Base-by-base conservation (phyloP, 2,888 invertebrate species). In the Prostheceraeus crozeri region DNA sequence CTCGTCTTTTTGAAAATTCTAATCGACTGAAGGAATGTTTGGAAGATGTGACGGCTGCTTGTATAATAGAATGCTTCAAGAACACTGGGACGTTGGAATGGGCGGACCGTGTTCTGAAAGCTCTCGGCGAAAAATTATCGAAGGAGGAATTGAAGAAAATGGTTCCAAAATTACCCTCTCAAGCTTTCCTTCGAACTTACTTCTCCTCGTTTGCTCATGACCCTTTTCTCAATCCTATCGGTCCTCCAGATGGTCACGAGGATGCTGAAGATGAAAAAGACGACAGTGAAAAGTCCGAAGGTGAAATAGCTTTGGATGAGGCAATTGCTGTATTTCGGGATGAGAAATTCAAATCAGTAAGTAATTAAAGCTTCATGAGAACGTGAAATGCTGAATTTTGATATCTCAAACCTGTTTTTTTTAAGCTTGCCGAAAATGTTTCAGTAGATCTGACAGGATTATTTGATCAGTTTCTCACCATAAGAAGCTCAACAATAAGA, bases 11-110 rank as follows among this genome's bases (percentile, higher is more conserved):
- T 67, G 91, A 93, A 76, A 82, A 84, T 60, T 82, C 83, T 56
- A 85, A 85, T 61, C 84, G 90, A 67, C 81, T 88, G 68, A 82
- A 84, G 61, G 81, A 84, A 65, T 85, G 88, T 61, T 77, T 94
- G 55, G 89, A 91, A 75, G 93, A 94, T 80, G 84, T 90, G 1
- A 93, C 91, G 1, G 86, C 89, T 25, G 87, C 88, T 16, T 91
- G 91, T 72, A 84, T 93, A 66, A 78, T 93, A 64, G 91, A 93
- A 78, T 82, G 83, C 67, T 94, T 91, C 77, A 82, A 84, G 70
- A 89, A 88, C 71, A 84, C 84, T 68, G 82, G 81, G 63, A 85
- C 86, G 10, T 33, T 33, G 10, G 33, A 33, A 40, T 23, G 40
- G 8, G 40, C 40, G 6, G 93, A 93, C 76, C 82, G 86, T 57